Base-by-base conservation (phyloP, 2,797 vertebrate genomes). In the Sebastes minor region DNA sequence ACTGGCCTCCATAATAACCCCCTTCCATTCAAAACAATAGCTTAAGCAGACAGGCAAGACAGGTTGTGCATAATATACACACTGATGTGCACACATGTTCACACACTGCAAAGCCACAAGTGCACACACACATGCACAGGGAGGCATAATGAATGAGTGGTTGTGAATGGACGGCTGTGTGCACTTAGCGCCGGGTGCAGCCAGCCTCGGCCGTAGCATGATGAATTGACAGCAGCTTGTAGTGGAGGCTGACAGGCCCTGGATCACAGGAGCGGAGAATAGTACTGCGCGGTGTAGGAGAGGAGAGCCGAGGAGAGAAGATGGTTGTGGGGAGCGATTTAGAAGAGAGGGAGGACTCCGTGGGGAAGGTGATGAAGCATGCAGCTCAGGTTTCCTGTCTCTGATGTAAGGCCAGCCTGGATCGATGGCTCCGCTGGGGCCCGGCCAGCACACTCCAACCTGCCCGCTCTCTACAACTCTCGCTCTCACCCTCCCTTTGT, bases 301-400 rank as follows among this genome's bases (percentile, higher is more conserved):
- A 30, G 56, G 57, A 62, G 57, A 30, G 56, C 55, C 14, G 70
- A 70, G 75, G 57, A 88, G 71, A 82, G 71, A 78, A 83, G 86
- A 86, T 57, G 76, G 80, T 86, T 62, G 80, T 72, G 70, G 74
- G 73, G 82, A 89, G 71, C 46, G 68, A 83, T 87, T 82, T 77
- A 74, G 86, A 81, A 59, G 86, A 86, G 88, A 87, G 81, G 81
- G 88, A 92, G 90, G 90, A 92, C 88, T 94, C 92, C 83, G n/a
- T 86, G 71, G 91, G 93, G 94, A 94, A 91, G 93, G 90, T 94
- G 94, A 94, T 95, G 94, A 94, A 95, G 92, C 94, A 91, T 89
- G 90, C 88, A 89, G 91, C 93, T 95, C 92, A 89, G 90, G 94
- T 96, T 95, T 94, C 94, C 93, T 94, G 91, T 94, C 92, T 94